Evolutionary conservation across 2,888 invertebrate species (phyloP), one percentile per base, ranked within the genome.

Genomic region (Scaptomyza parva): DNA sequence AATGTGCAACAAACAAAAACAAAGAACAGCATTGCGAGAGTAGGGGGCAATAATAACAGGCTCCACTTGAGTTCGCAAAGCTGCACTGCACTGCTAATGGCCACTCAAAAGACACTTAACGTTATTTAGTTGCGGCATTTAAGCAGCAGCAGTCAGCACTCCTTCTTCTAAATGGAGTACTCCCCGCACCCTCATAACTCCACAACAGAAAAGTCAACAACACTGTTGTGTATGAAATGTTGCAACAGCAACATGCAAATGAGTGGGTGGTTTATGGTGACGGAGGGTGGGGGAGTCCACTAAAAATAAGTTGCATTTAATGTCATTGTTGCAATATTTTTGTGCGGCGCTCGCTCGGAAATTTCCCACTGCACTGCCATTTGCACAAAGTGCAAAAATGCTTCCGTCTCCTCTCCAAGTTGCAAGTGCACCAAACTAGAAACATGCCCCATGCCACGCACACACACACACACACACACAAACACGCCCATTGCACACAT

Each of bases 81-180:
- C 80, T 48, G 44, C 70, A 63, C 70, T 82, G 72, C 83, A 63
- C 70, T 82, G 72, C 83, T 84, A 84, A 84, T 84, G 88, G 88
- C 83, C 83, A 84, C 83, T 87, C 82, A 79, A 82, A 79, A 75
- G 87, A 79, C 86, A 85, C 88, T 84, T 62, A 82, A 85, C 79
- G 75, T 82, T 87, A 84, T 87, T 84, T 85, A 87, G 86, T 85
- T 82, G 86, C 83, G 70, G 86, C 83, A 84, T 82, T 87, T 83
- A 82, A 85, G 58, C 75, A 76, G 69, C 54, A 54, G 35, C 35
- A 35, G 35, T 35, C 35, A 35, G 14, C 14, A 14, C 7, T 17
- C 55, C 39, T 2, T 5, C 22, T 30, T 3, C 12, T 12, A n/a
- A n/a, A n/a, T n/a, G n/a, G n/a, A n/a, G n/a, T n/a, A n/a, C n/a